Evolutionary conservation across 2,113 vertebrate species (phyloP).

Genomic region (Cnemophilus loriae): DNA sequence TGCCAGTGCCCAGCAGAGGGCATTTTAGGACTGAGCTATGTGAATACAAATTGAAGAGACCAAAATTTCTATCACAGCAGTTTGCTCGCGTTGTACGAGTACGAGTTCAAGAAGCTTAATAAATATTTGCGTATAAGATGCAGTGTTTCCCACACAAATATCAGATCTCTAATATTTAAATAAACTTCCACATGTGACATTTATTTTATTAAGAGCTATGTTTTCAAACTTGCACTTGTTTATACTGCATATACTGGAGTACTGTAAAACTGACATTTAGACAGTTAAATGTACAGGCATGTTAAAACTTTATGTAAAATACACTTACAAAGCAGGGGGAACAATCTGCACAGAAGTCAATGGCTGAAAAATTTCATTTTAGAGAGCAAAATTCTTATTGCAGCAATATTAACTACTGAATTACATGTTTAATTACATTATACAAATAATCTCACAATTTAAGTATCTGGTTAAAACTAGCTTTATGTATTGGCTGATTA

Average conservation of each 20-base stretch:
- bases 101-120: neutral
- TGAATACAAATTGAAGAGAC: neutral
- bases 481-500: neutral
- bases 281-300: neutral
- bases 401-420: neutral
- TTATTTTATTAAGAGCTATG: slow-evolving; percentile 38
- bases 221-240: slow-evolving; percentile 9
- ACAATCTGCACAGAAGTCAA: neutral
- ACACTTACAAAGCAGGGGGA: neutral
- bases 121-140: slow-evolving; percentile 7
- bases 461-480: neutral
- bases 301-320: neutral
- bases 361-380: neutral
- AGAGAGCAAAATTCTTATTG: neutral
- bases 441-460: neutral
- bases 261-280: neutral
- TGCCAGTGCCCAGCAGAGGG: slow-evolving; percentile 66
- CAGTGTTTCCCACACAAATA: slow-evolving; percentile 22
- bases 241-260: neutral
- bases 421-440: neutral
- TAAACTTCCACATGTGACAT: neutral
- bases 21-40: slow-evolving; percentile 44
- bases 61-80: neutral
- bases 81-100: neutral
- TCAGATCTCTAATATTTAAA: neutral